Base-by-base conservation (phyloP, 2,888 invertebrate genomes). In the Candidula unifasciata region DNA sequence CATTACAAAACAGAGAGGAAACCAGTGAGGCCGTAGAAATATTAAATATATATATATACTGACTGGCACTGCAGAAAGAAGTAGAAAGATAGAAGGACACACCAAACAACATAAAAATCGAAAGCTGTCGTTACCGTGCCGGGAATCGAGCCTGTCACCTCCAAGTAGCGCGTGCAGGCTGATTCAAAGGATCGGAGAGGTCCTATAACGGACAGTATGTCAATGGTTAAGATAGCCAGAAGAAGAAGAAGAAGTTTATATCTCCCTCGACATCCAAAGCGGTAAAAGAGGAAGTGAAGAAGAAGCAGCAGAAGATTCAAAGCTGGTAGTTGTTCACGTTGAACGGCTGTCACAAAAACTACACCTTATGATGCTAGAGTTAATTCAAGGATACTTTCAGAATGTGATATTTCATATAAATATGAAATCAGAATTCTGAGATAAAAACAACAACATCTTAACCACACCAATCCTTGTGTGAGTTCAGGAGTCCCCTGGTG, bases 251-350 rank as follows among this genome's bases (percentile, higher is more conserved):
- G 30, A 71, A 35, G 54, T 37, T 27, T 24, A 73, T 2, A 64
- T 5, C 54, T 10, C 18, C 52, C 69, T 79, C 33, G 57, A 74
- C 82, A 73, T 69, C 57, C 27, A 54, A 80, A 10, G 44, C 24
- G 37, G n/a, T 80, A 54, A 79, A 77, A 30, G 27, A 80, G 37
- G 73, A 37, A 18, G 60, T n/a, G 69, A 30, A 71, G 54, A 18
- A 69, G 57, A 33, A 3, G 37, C 21, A 79, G 79, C 13, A 54
- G 54, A n/a, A n/a, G n/a, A n/a, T n/a, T n/a, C n/a, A n/a, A n/a
- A n/a, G n/a, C n/a, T n/a, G n/a, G n/a, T n/a, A n/a, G n/a, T n/a
- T n/a, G n/a, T n/a, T n/a, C n/a, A n/a, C n/a, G n/a, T n/a, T n/a
- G n/a, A n/a, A n/a, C n/a, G n/a, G n/a, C n/a, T n/a, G 18, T 10